phyloP scores from a whole-genome alignment of 1,140 invertebrate species.

The Conus betulinus region DNA sequence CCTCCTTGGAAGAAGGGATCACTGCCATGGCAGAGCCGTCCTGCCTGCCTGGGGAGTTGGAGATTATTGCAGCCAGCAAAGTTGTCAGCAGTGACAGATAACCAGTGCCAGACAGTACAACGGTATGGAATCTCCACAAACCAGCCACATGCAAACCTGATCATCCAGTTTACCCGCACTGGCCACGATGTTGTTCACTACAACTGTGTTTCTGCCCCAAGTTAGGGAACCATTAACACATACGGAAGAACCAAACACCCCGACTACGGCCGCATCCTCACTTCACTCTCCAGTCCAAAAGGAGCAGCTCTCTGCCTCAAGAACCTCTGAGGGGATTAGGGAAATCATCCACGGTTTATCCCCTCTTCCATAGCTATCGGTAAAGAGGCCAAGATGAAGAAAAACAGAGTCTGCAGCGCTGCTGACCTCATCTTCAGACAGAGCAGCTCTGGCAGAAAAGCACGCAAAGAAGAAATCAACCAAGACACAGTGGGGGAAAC shows the following conservation, averaged over 20 bases:
- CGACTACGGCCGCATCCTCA: not conserved
- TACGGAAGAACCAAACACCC: not conserved
- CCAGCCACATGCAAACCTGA: not conserved
- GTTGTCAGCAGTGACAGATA: not conserved
- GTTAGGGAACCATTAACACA: not conserved
- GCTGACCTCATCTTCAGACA: not conserved
- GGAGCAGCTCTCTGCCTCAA: no score
- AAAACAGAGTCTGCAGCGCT: conserved; percentile 10
- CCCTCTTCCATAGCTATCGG: no score
- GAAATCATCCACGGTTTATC: no score
- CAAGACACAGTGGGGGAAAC: no score
- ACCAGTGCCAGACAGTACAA: not conserved
- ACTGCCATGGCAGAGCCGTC: no score
- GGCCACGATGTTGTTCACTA: conserved; percentile 6
- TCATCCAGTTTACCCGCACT: not conserved
- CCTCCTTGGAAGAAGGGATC: not conserved
- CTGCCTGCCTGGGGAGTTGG: no score
- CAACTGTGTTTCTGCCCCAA: not conserved
- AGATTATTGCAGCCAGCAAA: not conserved
- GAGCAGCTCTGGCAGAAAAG: not conserved
- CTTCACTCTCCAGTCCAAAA: no score
- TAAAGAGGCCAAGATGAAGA: not conserved
- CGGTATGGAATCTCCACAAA: no score
- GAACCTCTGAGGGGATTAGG: no score
- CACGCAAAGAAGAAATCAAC: not conserved